Evolutionary conservation across 2,797 vertebrate species (phyloP).

Genomic region (Cyprinella venusta): DNA sequence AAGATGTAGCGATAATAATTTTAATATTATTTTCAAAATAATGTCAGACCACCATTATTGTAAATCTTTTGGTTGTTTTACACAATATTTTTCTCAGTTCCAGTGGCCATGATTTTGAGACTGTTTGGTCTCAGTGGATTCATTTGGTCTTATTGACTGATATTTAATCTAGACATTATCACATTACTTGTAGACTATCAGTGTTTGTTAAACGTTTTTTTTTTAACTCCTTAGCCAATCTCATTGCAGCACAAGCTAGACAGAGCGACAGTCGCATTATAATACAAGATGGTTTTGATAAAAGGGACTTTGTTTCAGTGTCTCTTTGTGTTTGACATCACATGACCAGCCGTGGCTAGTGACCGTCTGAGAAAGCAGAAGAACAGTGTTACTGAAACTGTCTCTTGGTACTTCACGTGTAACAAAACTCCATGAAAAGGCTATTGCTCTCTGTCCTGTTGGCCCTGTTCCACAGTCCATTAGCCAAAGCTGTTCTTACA

Average conservation of each 20-base stretch:
- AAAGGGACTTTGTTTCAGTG: neutral
- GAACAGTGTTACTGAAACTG: slow-evolving; percentile 14
- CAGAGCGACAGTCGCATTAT: neutral
- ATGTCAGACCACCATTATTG: neutral
- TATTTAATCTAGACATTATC: neutral
- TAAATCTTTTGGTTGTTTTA: neutral
- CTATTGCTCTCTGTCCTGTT: too few relatives aligned
- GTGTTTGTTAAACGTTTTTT: neutral
- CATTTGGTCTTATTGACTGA: neutral
- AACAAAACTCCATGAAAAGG: slow-evolving; percentile 38
- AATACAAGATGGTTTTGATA: neutral
- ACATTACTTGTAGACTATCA: neutral
- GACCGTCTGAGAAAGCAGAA: neutral
- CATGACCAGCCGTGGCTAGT: neutral
- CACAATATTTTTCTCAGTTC: neutral
- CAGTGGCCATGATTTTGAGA: neutral
- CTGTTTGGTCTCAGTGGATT: neutral
- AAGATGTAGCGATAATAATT: neutral
- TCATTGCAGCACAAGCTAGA: neutral
- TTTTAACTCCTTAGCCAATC: neutral
- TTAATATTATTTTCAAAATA: neutral
- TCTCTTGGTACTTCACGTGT: slow-evolving; percentile 36
- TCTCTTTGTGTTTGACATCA: slow-evolving; percentile 19
- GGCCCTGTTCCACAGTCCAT: slow-evolving; percentile 14
- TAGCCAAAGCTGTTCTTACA: neutral